Conservation (phyloP, 2,797 vertebrate species). For the Ceyx erithaca region DNA sequence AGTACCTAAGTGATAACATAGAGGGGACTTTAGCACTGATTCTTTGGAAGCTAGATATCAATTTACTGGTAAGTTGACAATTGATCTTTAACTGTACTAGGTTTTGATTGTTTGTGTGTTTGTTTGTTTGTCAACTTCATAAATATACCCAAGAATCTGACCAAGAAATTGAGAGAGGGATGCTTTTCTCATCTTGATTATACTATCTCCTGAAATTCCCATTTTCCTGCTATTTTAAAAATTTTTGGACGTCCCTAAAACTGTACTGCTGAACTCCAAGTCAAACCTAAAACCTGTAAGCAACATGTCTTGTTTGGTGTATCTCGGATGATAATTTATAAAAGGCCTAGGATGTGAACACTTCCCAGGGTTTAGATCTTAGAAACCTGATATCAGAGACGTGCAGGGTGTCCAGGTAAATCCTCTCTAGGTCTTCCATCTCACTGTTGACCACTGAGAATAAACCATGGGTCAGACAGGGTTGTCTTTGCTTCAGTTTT, state of each 20-base stretch:
- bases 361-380: neutral
- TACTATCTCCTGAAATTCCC: neutral
- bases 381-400: neutral
- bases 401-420: neutral
- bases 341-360: neutral
- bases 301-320: neutral
- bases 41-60: neutral
- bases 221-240: neutral
- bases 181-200: neutral
- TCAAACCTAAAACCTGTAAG: neutral
- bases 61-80: neutral
- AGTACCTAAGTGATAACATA: neutral
- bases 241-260: neutral
- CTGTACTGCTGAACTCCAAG: neutral
- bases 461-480: neutral
- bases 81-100: neutral
- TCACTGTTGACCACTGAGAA: neutral
- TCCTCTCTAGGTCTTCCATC: neutral
- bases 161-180: neutral
- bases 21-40: neutral
- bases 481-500: neutral
- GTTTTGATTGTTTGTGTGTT: neutral
- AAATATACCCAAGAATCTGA: neutral
- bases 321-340: neutral
- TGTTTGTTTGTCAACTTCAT: neutral